Percentiles rank a stretch among this genome's conserved stretches.
These are phyloP conservation scores for Blomia tropicalis DNA, from an alignment of 2,888 invertebrate species.

Conservation along the genomic window DNA sequence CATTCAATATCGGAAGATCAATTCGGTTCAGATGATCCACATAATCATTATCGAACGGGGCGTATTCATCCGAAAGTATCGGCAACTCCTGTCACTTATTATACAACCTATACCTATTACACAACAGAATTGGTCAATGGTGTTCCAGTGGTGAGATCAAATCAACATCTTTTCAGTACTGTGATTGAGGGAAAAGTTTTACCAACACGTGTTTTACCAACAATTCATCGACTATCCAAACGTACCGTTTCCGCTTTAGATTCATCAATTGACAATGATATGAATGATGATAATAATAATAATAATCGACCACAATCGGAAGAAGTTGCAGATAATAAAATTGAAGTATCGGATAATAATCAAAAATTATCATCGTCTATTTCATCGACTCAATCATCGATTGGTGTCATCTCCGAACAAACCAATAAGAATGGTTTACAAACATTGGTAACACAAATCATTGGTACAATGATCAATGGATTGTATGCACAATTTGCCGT, in stretches of 20 bases:
- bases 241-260: neutral
- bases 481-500: constrained; percentile 30
- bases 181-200: constrained; percentile 23
- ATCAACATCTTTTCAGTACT: constrained; percentile 27
- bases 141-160: constrained; percentile 25
- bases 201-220: constrained; percentile 20
- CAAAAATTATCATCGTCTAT: neutral
- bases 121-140: constrained; percentile 28
- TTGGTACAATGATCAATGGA: constrained; percentile 29
- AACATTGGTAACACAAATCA: constrained; percentile 34
- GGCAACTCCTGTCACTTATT: constrained; percentile 29
- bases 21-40: neutral
- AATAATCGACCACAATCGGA: neutral
- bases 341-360: neutral
- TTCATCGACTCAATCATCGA: neutral
- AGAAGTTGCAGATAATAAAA: neutral
- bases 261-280: neutral
- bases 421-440: constrained; percentile 15
- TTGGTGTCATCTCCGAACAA: constrained; percentile 17
- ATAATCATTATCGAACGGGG: neutral
- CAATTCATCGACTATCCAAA: neutral
- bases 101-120: constrained; percentile 29
- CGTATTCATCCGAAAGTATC: constrained; percentile 19
- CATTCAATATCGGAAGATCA: neutral
- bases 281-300: neutral